Evolutionary conservation across 2,797 vertebrate genomes (phyloP), one percentile per base, ranked within the genome.

Genomic region (Eulemur mongoz): DNA sequence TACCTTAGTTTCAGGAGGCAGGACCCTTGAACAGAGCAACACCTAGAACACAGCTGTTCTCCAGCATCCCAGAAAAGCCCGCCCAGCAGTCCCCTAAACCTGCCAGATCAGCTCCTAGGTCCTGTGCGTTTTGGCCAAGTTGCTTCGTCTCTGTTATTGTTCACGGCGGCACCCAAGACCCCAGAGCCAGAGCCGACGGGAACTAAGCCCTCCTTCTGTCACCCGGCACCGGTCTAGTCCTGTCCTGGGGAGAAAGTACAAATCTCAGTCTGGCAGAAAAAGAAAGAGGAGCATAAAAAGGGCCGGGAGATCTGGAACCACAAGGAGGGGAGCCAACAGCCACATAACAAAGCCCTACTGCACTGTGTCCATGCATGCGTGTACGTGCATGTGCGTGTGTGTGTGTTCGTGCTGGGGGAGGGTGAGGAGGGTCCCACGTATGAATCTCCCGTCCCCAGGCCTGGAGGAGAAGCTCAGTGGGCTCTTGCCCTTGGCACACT

Each of bases 111-210:
- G 50, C 13, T 67, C 72, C 48, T 61, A 1, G 0, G 32, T 20
- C 52, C 52, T 0, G 0, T 35, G 65, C 15, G 0, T 0, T 32
- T 35, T 18, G 57, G 79, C 83, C 0, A 59, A 6, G 0, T 14
- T 15, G 32, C 52, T 96, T 76, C 43, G 40, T 43, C 40, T 81
- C 63, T 38, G 57, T 32, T 82, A 30, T 22, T 52, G 50, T 78
- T 96, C 82, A 38, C 15, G 9, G 75, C 1, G 27, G 43, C 50
- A n/a, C 17, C 82, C 90, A 50, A 75, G 52, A 76, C 90, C 32
- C 20, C 0, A 30, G 6, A 67, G 32, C 38, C 12, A 85, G 54
- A 93, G 79, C 22, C 7, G 9, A 59, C 2, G 52, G 83, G 38
- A 94, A 76, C 78, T 0, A 25, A 89, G 54, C 52, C 69, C 38